Percentiles rank a stretch among this genome's conserved stretches.
phyloP scores from a whole-genome alignment of 2,797 vertebrate species.

The Peromyscus aztecus region DNA sequence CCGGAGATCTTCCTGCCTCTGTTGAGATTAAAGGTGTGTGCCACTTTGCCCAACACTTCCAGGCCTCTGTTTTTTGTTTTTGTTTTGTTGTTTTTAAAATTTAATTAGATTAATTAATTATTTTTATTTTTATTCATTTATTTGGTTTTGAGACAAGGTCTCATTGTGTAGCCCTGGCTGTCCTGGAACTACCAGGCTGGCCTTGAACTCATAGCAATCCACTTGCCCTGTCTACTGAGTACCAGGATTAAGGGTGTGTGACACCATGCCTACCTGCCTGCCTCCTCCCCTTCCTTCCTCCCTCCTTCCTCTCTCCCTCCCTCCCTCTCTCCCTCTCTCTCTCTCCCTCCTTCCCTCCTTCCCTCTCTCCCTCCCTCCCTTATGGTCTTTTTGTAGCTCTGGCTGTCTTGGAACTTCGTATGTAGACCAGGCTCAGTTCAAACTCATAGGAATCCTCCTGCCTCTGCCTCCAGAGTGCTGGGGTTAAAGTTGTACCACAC shows the following conservation, averaged over 20 bases:
- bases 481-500: neutral
- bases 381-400: no score
- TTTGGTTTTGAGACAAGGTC: neutral
- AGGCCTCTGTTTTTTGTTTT: neutral
- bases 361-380: neutral
- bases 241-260: neutral
- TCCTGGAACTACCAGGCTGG: neutral
- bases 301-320: no score
- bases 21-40: neutral
- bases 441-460: neutral
- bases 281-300: neutral
- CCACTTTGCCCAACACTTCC: no score
- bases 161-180: neutral
- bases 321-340: no score
- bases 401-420: neutral
- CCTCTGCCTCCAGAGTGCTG: neutral
- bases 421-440: neutral
- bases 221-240: neutral
- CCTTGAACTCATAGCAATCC: neutral
- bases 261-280: neutral
- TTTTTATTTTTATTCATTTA: neutral
- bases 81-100: no score
- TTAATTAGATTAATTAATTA: neutral
- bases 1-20: neutral
- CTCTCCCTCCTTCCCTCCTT: neutral